Conservation (phyloP, 2,113 vertebrate genomes). For the Protobothrops mucrosquamatus region DNA sequence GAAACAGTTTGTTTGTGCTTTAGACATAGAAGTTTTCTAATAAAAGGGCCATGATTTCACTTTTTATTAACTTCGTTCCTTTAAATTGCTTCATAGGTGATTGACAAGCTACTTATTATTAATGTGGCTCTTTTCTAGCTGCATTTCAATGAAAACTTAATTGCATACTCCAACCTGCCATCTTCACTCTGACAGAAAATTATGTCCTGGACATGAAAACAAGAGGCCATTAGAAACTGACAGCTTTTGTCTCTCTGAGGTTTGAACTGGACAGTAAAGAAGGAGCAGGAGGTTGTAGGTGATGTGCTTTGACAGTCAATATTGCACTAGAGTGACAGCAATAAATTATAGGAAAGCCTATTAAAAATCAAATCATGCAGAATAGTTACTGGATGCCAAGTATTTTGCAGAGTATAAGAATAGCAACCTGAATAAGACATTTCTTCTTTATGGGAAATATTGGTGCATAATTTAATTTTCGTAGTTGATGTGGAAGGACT, state of each 20-base stretch:
- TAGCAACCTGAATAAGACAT: neutral
- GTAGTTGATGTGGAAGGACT: neutral
- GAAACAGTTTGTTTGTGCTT: constrained; percentile 8
- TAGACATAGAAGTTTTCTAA: neutral
- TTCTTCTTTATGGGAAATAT: neutral
- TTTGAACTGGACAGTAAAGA: neutral
- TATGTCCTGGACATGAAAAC: constrained; percentile 25
- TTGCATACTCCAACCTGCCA: constrained; percentile 27
- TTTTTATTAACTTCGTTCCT: constrained; percentile 8
- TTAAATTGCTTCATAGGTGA: constrained; percentile 24
- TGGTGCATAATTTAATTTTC: neutral
- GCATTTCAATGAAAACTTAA: constrained; percentile 34
- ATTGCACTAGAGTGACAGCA: neutral
- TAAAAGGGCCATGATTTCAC: neutral
- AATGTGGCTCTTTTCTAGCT: constrained; percentile 18
- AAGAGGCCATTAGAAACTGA: constrained; percentile 8
- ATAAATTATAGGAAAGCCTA: constrained; percentile 26
- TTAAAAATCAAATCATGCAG: neutral
- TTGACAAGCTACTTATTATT: constrained; percentile 16
- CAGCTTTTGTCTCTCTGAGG: constrained; percentile 12
- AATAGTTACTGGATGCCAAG: neutral
- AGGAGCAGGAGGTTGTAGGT: neutral
- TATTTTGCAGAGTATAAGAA: neutral
- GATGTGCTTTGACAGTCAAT: neutral
- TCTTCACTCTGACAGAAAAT: neutral